Conservation (phyloP, 2,888 invertebrate species). For the Leucophenga maculata region DNA sequence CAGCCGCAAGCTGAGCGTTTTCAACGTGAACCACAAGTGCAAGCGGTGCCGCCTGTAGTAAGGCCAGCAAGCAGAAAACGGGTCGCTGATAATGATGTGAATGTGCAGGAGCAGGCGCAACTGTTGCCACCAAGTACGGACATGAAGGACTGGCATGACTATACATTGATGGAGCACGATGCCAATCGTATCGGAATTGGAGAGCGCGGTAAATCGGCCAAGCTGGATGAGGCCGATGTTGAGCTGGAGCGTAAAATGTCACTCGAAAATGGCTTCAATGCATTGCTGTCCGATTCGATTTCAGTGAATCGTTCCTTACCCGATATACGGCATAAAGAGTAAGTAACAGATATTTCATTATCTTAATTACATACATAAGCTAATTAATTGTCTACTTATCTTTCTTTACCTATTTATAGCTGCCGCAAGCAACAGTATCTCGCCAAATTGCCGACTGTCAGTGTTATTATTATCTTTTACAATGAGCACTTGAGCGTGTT, state of each 20-base stretch:
- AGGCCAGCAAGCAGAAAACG: conserved; percentile 22
- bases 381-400: not conserved
- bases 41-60: conserved; percentile 18
- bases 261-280: conserved; percentile 95
- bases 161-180: conserved; percentile 79
- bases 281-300: conserved; percentile 91
- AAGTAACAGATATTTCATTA: conserved; percentile 54
- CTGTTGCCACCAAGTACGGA: conserved; percentile 41
- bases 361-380: not conserved
- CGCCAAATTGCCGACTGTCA: conserved; percentile 79
- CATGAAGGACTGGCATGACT: conserved; percentile 89
- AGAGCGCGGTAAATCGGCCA: conserved; percentile 82
- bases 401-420: conserved; percentile 42
- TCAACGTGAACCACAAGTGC: conserved; percentile 28
- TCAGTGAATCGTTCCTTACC: conserved; percentile 88
- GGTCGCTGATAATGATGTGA: conserved; percentile 17
- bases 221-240: conserved; percentile 76
- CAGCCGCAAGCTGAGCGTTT: conserved; percentile 5
- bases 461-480: conserved; percentile 93
- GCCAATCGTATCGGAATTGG: conserved; percentile 78
- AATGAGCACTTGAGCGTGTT: conserved; percentile 94
- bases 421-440: conserved; percentile 65
- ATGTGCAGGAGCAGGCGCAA: conserved; percentile 35
- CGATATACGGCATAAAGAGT: conserved; percentile 82
- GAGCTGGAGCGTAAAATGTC: conserved; percentile 80